Conservation (phyloP, 2,797 vertebrate genomes). For the Sarcoramphus papa region DNA sequence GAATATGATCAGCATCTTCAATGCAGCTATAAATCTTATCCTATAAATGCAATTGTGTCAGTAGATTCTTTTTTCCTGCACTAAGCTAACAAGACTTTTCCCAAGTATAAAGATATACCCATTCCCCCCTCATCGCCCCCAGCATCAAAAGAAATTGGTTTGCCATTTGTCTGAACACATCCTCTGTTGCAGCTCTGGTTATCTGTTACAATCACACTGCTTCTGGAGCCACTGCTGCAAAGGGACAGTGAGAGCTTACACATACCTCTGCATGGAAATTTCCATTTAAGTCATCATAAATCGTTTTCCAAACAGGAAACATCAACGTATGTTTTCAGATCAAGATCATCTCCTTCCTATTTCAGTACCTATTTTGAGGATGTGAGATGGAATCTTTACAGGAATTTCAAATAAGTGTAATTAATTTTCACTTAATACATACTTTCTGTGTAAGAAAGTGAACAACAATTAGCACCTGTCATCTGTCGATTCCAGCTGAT, state of each 20-base stretch:
- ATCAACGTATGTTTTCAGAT: not conserved
- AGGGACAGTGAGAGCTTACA: not conserved
- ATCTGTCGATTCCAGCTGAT: not conserved
- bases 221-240: not conserved
- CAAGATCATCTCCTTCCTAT: not conserved
- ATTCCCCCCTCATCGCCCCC: not conserved
- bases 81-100: constrained; percentile 34
- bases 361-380: not conserved
- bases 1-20: constrained; percentile 17
- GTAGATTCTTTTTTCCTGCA: not conserved
- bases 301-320: not conserved
- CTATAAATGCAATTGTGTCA: not conserved
- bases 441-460: not conserved
- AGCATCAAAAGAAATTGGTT: constrained; percentile 24
- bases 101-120: not conserved
- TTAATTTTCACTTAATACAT: not conserved
- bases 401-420: not conserved
- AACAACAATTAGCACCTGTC: not conserved
- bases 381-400: not conserved
- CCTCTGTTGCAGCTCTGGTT: not conserved
- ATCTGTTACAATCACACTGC: not conserved
- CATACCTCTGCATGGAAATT: not conserved
- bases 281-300: not conserved
- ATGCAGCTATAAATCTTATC: not conserved
- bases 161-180: constrained; percentile 42